A percentile compares a stretch with the other conserved stretches of the same genome.
phyloP scores from a whole-genome alignment of 2,113 vertebrate genomes.

The Thalassoma bifasciatum region DNA sequence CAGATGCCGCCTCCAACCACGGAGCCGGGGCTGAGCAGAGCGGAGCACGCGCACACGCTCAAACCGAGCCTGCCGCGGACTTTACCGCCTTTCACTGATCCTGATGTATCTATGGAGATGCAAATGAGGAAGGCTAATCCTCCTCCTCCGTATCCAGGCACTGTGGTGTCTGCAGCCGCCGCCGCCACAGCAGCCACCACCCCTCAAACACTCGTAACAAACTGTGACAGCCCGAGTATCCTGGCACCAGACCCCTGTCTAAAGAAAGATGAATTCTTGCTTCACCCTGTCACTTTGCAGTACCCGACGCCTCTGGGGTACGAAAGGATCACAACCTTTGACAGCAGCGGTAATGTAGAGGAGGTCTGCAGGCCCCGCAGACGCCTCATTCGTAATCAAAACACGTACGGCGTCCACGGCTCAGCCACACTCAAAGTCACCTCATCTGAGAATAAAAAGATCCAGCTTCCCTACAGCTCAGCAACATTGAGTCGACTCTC shows the following conservation, averaged over 20 bases:
- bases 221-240: constrained; percentile 81
- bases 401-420: constrained; percentile 88
- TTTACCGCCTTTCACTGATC: constrained; percentile 83
- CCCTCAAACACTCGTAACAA: constrained; percentile 80
- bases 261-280: constrained; percentile 93
- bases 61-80: constrained; percentile 78
- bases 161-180: constrained; percentile 83
- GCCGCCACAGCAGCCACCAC: constrained; percentile 73
- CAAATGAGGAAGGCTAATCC: constrained; percentile 92
- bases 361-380: constrained; percentile 96
- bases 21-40: constrained; percentile 81
- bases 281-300: constrained; percentile 86
- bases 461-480: constrained; percentile 92
- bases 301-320: constrained; percentile 94
- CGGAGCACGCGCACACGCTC: constrained; percentile 86
- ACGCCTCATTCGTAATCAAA: constrained; percentile 91
- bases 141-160: constrained; percentile 92
- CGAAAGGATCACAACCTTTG: constrained; percentile 97
- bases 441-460: constrained; percentile 90
- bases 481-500: constrained; percentile 95
- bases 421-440: constrained; percentile 94
- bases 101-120: constrained; percentile 85
- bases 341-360: constrained; percentile 98
- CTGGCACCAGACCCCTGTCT: constrained; percentile 86
- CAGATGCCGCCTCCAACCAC: constrained; percentile 78